Conservation (phyloP, 2,797 vertebrate genomes). For the Synanceia verrucosa region DNA sequence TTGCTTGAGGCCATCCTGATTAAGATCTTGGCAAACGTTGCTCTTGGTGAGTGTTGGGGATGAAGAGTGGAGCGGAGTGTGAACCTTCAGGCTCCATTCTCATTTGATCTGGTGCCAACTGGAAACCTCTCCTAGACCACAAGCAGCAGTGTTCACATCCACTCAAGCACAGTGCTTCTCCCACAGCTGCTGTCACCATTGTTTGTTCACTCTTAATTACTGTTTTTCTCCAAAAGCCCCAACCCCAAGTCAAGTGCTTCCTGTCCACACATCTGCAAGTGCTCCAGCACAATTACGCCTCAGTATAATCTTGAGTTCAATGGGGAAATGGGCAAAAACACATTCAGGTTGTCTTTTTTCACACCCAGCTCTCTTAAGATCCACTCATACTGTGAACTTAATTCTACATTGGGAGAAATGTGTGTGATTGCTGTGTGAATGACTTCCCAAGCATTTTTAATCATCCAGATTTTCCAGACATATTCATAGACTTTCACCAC, state of each 20-base stretch:
- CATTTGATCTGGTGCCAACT: conserved; percentile 52
- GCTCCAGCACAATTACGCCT: conserved; percentile 51
- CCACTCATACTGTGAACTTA: conserved; percentile 51
- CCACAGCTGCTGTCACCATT: conserved; percentile 52
- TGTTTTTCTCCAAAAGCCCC: conserved; percentile 72
- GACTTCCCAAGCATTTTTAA: conserved; percentile 13
- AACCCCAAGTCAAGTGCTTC: conserved; percentile 55
- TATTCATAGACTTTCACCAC: neutral
- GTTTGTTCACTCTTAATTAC: conserved; percentile 77
- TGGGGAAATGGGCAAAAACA: conserved; percentile 48
- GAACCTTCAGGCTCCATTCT: conserved; percentile 25
- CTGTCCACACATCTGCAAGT: conserved; percentile 51
- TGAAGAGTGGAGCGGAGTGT: neutral
- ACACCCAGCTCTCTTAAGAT: conserved; percentile 39
- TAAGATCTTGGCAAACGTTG: conserved; percentile 71
- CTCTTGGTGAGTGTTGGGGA: conserved; percentile 27
- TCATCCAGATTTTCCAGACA: neutral
- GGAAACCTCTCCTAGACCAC: conserved; percentile 52
- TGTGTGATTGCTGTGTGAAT: conserved; percentile 35
- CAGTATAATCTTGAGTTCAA: conserved; percentile 50
- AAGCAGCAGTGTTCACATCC: conserved; percentile 51
- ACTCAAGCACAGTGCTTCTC: conserved; percentile 29
- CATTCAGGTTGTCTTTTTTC: conserved; percentile 17
- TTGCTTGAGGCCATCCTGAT: conserved; percentile 55
- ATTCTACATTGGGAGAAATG: conserved; percentile 30